Base-by-base conservation (phyloP, 2,888 invertebrate genomes). In the Saturnia japonica region DNA sequence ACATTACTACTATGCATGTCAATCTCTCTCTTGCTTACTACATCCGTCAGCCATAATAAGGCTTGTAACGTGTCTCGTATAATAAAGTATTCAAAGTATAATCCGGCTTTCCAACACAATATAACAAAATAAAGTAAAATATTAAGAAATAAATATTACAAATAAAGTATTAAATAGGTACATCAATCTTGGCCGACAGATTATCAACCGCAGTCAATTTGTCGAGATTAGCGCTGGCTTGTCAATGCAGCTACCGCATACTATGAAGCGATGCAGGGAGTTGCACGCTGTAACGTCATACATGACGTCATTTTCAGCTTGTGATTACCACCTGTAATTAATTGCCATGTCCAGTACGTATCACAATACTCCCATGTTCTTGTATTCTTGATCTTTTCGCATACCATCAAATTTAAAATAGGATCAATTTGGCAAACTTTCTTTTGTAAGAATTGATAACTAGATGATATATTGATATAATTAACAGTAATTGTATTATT, bases 161-260 rank as follows among this genome's bases (percentile, higher is more conserved):
- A n/a, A n/a, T n/a, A n/a, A n/a, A 14, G 12, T 19, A 64, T 3
- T 64, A 40, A 40, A n/a, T n/a, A n/a, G n/a, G n/a, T n/a, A 62
- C 25, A 62, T 64, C 40, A 40, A 40, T 40, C 19, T 25, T 74
- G 81, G 74, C 77, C 76, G 28, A 70, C 68, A 79, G 74, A 83
- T 79, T 81, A 85, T 71, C 68, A 70, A 68, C 67, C 72, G 70
- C 72, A 78, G 81, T 82, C 83, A 86, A 86, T 86, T 84, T 83
- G 84, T 77, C 79, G 81, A 82, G 80, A 85, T 86, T 85, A 85
- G 81, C 79, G 77, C 74, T 80, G 73, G 78, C 78, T 78, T 80
- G 81, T 85, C 85, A 83, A 85, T 85, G 75, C 74, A 74, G 71
- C 73, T 66, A 57, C 43, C 12, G 68, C 68, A 51, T 22, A 11